phyloP scores from a whole-genome alignment of 1,140 invertebrate species.

The Carposina sasakii region DNA sequence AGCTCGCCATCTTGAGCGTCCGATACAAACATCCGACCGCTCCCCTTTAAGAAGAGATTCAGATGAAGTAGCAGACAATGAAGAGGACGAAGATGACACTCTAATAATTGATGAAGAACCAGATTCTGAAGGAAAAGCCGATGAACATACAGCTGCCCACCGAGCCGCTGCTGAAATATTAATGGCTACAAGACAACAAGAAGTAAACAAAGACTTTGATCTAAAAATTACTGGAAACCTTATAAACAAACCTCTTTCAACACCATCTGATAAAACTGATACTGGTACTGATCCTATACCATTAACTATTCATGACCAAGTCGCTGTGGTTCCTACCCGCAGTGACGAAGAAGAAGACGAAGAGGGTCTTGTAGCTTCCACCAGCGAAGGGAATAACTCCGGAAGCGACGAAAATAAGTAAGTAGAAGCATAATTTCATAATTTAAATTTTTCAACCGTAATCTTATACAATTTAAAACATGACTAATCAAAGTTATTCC shows the following conservation, averaged over 20 bases:
- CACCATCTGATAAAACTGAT: constrained; percentile 85
- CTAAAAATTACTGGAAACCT: constrained; percentile 68
- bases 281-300: constrained; percentile 28
- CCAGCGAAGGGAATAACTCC: constrained; percentile 86
- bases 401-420: constrained; percentile 85
- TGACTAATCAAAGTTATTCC: constrained; percentile 11
- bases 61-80: constrained; percentile 76
- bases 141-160: constrained; percentile 69
- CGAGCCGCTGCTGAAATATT: constrained; percentile 72
- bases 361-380: constrained; percentile 80
- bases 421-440: constrained; percentile 29
- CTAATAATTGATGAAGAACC: constrained; percentile 80
- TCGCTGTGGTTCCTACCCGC: constrained; percentile 59
- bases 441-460: constrained; percentile 5
- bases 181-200: constrained; percentile 60
- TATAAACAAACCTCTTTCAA: constrained; percentile 72
- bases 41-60: constrained; percentile 67
- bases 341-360: constrained; percentile 79
- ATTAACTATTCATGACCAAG: constrained; percentile 25
- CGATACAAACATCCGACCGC: constrained; percentile 54
- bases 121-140: constrained; percentile 44
- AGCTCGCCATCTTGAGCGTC: constrained; percentile 82
- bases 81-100: constrained; percentile 78
- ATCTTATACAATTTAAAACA: not conserved
- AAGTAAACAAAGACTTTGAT: constrained; percentile 65